Evolutionary conservation across 2,797 vertebrate genomes (phyloP).

Genomic region (Poecilia gillii): DNA sequence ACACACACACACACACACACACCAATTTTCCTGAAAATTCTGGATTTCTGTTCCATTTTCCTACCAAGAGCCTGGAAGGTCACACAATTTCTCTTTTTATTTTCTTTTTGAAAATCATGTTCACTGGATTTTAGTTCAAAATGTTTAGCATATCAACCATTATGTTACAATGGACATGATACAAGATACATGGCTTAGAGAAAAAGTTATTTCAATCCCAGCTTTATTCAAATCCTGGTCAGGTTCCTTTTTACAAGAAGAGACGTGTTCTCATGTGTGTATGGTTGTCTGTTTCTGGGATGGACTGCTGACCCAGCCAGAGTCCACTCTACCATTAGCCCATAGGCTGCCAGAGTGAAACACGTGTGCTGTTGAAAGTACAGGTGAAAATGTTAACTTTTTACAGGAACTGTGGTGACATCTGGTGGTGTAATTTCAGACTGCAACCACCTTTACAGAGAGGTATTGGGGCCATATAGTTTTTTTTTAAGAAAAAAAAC

Average conservation of each 20-base stretch:
- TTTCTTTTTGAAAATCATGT: not conserved
- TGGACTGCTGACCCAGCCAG: not conserved
- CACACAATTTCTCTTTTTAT: not conserved
- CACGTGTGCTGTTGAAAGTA: not conserved
- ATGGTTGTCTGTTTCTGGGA: not conserved
- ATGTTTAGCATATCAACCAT: not conserved
- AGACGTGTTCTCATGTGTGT: not conserved
- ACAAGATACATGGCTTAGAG: not conserved
- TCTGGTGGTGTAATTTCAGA: not conserved
- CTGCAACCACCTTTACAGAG: not conserved
- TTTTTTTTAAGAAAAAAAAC: too few relatives aligned
- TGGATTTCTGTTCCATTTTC: not conserved
- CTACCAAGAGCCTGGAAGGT: not conserved
- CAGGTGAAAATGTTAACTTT: not conserved
- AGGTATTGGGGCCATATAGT: too few relatives aligned
- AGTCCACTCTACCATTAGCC: not conserved
- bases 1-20: too few relatives aligned
- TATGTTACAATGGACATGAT: too few relatives aligned
- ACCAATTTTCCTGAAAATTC: not conserved
- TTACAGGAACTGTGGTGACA: not conserved
- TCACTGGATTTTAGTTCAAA: not conserved
- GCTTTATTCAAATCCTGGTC: not conserved
- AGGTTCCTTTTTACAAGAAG: not conserved
- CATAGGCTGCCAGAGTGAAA: not conserved
- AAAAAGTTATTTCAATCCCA: not conserved